Conservation (phyloP, 2,113 vertebrate species). For the Cebidichthys violaceus region DNA sequence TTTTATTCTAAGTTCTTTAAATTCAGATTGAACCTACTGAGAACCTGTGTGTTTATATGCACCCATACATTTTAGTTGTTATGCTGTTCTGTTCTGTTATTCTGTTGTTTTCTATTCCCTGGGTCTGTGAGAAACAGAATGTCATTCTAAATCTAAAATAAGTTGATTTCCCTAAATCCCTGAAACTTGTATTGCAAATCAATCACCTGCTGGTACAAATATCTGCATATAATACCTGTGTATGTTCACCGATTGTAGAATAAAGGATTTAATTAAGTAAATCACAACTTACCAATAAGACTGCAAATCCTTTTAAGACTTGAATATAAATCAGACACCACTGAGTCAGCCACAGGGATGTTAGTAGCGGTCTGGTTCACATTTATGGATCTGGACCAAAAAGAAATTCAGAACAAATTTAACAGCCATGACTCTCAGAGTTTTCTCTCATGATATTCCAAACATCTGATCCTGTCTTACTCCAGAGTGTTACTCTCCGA, state of each 20-base stretch:
- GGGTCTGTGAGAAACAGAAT: too few species aligned
- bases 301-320: conserved; percentile 80
- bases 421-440: not conserved
- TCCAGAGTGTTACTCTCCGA: conserved; percentile 74
- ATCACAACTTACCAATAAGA: conserved; percentile 87
- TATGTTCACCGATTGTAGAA: too few species aligned
- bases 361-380: conserved; percentile 64
- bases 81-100: too few species aligned
- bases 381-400: conserved; percentile 43
- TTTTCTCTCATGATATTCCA: not conserved
- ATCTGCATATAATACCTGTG: not conserved
- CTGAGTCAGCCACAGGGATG: conserved; percentile 81
- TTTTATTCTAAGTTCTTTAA: not conserved
- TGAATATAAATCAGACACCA: conserved; percentile 70
- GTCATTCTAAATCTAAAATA: too few species aligned
- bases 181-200: too few species aligned
- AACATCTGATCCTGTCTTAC: conserved; percentile 76
- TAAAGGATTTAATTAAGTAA: not conserved
- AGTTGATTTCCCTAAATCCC: too few species aligned
- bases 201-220: not conserved
- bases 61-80: not conserved
- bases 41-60: not conserved
- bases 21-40: not conserved
- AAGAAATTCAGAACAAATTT: not conserved
- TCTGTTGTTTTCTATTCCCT: too few species aligned